Evolutionary conservation across 2,797 vertebrate genomes (phyloP).

Genomic region (Coregonus suidteri): DNA sequence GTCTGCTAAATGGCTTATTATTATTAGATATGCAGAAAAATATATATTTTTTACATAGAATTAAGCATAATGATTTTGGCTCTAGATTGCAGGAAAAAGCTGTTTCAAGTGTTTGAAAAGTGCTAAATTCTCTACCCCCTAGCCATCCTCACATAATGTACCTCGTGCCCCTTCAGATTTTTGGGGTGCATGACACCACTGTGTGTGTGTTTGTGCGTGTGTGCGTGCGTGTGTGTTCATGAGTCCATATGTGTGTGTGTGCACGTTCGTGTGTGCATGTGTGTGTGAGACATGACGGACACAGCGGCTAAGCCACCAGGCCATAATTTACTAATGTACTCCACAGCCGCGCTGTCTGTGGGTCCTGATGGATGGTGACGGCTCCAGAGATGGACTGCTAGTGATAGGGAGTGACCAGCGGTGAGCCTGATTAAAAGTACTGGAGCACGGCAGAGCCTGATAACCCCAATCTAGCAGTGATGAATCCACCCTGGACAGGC

Average conservation of each 20-base stretch:
- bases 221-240: too few relatives aligned
- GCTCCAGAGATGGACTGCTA: constrained; percentile 50
- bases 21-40: too few relatives aligned
- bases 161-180: too few relatives aligned
- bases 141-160: too few relatives aligned
- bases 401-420: constrained; percentile 87
- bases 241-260: not conserved
- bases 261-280: constrained; percentile 17
- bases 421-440: constrained; percentile 87
- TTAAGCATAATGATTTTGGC: too few relatives aligned
- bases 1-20: too few relatives aligned
- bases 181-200: too few relatives aligned
- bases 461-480: constrained; percentile 80
- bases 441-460: constrained; percentile 84
- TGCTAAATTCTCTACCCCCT: too few relatives aligned
- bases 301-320: constrained; percentile 62
- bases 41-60: too few relatives aligned
- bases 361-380: constrained; percentile 85
- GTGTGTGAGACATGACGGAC: constrained; percentile 51
- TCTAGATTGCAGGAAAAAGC: too few relatives aligned
- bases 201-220: too few relatives aligned
- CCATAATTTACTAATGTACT: constrained; percentile 86
- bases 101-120: too few relatives aligned
- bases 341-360: constrained; percentile 76
- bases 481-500: constrained; percentile 73